Percentiles rank a stretch among this genome's conserved stretches.
Evolutionary conservation across 2,797 vertebrate genomes (phyloP).

Genomic region (Saxicola maurus): DNA sequence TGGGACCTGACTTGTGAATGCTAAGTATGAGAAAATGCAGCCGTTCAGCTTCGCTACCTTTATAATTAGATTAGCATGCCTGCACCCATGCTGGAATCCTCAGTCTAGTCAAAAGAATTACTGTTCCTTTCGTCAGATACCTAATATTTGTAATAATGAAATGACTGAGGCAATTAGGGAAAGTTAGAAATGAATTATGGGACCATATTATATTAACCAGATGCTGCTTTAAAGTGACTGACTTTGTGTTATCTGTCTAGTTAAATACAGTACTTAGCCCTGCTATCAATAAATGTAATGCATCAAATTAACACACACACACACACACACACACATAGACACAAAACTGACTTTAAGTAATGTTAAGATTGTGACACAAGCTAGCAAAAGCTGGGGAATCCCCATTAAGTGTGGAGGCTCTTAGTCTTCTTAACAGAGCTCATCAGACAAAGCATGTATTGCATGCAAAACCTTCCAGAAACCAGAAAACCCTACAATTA

Average conservation of each 20-base stretch:
- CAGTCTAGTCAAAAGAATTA: slow-evolving; percentile 90
- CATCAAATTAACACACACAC: slow-evolving; percentile 42
- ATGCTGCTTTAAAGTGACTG: slow-evolving; percentile 76
- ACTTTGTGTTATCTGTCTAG: slow-evolving; percentile 77
- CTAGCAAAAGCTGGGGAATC: neutral
- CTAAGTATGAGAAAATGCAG: slow-evolving; percentile 97
- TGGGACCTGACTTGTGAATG: slow-evolving; percentile 92
- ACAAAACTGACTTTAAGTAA: slow-evolving; percentile 42
- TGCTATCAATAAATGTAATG: slow-evolving; percentile 67
- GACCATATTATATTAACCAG: slow-evolving; percentile 88
- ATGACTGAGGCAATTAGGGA: slow-evolving; percentile 92
- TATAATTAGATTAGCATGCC: slow-evolving; percentile 99
- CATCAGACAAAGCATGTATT: neutral
- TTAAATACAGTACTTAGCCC: slow-evolving; percentile 74
- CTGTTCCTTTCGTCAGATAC: slow-evolving; percentile 87
- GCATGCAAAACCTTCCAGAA: rapidly evolving
- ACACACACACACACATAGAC: neutral
- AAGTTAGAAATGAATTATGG: slow-evolving; percentile 96
- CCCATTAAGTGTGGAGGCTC: neutral
- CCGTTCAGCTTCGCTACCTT: slow-evolving; percentile 93
- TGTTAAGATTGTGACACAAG: slow-evolving; percentile 48
- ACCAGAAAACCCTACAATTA: neutral
- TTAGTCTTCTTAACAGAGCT: neutral
- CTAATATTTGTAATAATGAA: slow-evolving; percentile 98
- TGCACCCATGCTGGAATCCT: slow-evolving; percentile 88